These are phyloP conservation scores for Stenodera caucasica DNA, from an alignment of 2,888 invertebrate genomes.

Conservation along the genomic window DNA sequence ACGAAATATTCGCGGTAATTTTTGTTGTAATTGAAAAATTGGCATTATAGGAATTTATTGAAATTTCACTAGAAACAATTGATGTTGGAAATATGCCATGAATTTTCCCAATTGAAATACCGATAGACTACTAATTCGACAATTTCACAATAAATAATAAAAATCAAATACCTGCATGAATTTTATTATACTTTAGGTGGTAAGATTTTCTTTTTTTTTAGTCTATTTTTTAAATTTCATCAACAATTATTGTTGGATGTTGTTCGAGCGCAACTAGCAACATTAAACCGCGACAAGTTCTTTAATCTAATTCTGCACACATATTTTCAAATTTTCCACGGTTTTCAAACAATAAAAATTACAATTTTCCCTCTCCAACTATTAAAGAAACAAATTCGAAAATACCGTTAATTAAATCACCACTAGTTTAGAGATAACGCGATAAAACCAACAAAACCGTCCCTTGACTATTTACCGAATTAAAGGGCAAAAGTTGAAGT, in stretches of 20 bases:
- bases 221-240: not conserved
- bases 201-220: not conserved
- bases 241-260: not conserved
- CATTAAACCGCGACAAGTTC: not conserved
- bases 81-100: not conserved
- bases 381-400: too few species aligned
- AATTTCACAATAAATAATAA: too few species aligned
- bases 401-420: not conserved
- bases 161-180: not conserved
- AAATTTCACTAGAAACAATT: too few species aligned
- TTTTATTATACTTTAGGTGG: too few species aligned
- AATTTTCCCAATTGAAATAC: not conserved
- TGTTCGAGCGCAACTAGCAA: conserved; percentile 2
- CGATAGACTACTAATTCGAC: too few species aligned
- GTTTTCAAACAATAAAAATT: too few species aligned
- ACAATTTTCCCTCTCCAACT: too few species aligned
- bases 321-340: not conserved
- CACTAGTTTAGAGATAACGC: not conserved
- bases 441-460: not conserved
- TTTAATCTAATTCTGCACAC: not conserved
- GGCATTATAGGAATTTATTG: too few species aligned
- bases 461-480: not conserved
- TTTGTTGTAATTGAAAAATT: too few species aligned
- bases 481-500: too few species aligned
- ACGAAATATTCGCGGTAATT: too few species aligned